These are phyloP conservation scores for Corvus moneduloides DNA, from an alignment of 2,113 vertebrate genomes.

Conservation along the genomic window DNA sequence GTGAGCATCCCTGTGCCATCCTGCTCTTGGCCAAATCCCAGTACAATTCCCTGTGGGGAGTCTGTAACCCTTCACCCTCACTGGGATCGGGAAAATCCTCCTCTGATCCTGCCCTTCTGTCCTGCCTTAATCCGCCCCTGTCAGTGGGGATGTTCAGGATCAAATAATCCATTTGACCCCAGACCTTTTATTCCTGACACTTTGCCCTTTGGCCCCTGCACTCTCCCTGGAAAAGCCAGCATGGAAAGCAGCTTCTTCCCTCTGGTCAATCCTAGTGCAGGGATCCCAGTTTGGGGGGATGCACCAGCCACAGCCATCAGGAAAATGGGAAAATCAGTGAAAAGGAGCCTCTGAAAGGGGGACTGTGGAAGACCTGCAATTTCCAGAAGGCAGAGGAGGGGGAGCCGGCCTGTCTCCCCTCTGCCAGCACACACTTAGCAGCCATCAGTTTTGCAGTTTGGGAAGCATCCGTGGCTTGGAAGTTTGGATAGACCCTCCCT, in stretches of 20 bases:
- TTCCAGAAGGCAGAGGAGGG: not conserved
- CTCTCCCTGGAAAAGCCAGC: not conserved
- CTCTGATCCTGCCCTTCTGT: not conserved
- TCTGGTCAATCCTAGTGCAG: fast-evolving
- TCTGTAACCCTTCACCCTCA: not conserved
- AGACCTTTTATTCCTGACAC: not conserved
- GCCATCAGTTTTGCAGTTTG: not conserved
- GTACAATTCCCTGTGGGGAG: not conserved
- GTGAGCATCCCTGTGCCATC: not conserved
- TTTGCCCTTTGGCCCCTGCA: not conserved
- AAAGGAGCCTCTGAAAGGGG: not conserved
- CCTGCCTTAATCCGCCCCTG: not conserved
- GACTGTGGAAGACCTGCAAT: not conserved
- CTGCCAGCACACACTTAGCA: not conserved
- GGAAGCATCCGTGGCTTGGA: not conserved
- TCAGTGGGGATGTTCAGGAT: not conserved
- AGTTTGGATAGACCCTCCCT: not conserved
- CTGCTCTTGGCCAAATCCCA: not conserved
- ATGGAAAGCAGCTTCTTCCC: not conserved
- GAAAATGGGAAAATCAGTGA: not conserved
- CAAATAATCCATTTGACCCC: slow-evolving; percentile 12
- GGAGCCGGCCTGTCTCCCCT: not conserved
- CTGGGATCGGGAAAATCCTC: not conserved
- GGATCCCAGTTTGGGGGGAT: not conserved
- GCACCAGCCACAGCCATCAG: fast-evolving